Evolutionary conservation across 2,797 vertebrate species (phyloP), one percentile per base, ranked within the genome.

Genomic region (Myripristis jacobus): DNA sequence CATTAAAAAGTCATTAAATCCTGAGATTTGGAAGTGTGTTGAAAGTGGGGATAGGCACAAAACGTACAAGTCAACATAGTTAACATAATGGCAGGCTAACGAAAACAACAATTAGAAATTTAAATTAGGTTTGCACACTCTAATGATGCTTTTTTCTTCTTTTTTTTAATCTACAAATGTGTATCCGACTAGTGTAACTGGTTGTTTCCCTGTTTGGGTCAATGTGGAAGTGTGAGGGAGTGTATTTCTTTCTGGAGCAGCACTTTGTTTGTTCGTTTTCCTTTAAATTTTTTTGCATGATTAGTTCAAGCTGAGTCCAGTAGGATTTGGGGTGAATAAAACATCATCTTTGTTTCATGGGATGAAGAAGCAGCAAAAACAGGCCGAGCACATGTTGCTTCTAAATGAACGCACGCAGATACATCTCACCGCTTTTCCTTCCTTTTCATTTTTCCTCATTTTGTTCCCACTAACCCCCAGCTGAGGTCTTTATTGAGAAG

Each of bases 401-500:
- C 24, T 70, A 60, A 76, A 73, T 76, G 44, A 51, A 66, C 70
- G 70, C 66, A 56, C 75, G 72, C 58, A 52, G 59, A 46, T 66
- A 27, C 48, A 2, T 15, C 1, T 61, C 34, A 9, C 34, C 6
- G 7, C 10, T 36, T 36, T 36, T 8, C 34, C 7, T 6, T 36
- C 34, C 34, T 36, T 36, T 36, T 36, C 34, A 36, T 7, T 36
- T 36, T 36, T 36, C 34, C 34, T 36, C 48, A 62, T 52, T 82
- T 73, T 79, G 67, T 52, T 43, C 66, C 59, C 57, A 44, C 70
- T 76, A 57, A 74, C 50, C 52, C 61, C 81, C 88, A 83, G 79
- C 86, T 85, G 79, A 78, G 87, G 88, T 81, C 72, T 84, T 89
- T 67, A 82, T 88, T 83, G 73, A 76, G 74, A 85, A 66, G 66